Evolutionary conservation across 1,140 invertebrate genomes (phyloP), one percentile per base, ranked within the genome.

Genomic region (Drosophila funebris): DNA sequence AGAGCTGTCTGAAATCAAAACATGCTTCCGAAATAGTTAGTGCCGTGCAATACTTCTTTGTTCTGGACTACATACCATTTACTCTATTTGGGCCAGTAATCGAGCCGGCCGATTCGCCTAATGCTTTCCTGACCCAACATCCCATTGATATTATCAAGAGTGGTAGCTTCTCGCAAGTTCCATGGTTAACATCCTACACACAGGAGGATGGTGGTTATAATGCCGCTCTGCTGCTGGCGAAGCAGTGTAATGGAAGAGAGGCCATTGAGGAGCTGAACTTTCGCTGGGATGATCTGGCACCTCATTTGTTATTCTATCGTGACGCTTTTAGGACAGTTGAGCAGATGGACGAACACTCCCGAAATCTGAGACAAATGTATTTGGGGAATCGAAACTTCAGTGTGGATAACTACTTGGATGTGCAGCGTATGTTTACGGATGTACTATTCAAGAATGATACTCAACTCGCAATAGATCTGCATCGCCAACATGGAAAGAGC

Each of bases 41-140:
- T 3, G 67, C 66, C 8, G 72, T 83, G 6, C 24, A 27, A 7
- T 14, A 76, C 6, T 84, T 88, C 43, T 36, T 76, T 6, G 71
- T 88, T 3, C 93, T 93, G 87, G 73, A 92, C 11, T 94, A 92
- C 54, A 93, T 93, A 79, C 94, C 94, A 13, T 94, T 93, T 64
- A 89, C 93, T 11, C 93, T 93, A 0, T 95, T 94, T 76, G 94
- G 93, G 2, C 93, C 94, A 8, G 92, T 93, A 0, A 75, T 93
- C 0, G 94, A 95, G 46, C 22, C 72, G 5, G 37, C 13, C 5
- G 61, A 75, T 29, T 50, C 62, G 0, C 0, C n/a, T 2, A 22
- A 91, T n/a, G 90, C 93, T 4, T 94, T 94, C 64, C 84, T 95
- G 1, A 90, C 91, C 8, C 69, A 92, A 46, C 60, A 91, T 31